Conservation (phyloP, 2,888 invertebrate species). For the Tetragonula carbonaria region DNA sequence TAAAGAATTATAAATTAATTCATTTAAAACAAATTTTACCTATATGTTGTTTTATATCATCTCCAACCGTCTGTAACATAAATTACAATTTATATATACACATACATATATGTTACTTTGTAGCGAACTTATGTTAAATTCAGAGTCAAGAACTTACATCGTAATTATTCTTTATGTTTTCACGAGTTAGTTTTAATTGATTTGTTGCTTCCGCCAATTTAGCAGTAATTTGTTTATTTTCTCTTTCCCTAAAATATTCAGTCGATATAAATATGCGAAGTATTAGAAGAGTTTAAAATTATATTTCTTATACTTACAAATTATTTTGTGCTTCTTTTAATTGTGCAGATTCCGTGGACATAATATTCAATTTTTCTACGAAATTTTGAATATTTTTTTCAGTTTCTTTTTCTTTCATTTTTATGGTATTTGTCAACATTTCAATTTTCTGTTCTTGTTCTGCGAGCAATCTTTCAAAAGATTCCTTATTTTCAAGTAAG, state of each 20-base stretch:
- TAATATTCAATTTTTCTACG: constrained; percentile 74
- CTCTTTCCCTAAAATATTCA: constrained; percentile 74
- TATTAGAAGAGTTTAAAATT: neutral
- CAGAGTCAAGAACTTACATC: constrained; percentile 65
- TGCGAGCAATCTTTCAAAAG: constrained; percentile 85
- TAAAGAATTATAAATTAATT: neutral
- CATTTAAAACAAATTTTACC: constrained; percentile 55
- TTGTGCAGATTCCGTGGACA: constrained; percentile 69
- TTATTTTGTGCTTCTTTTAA: constrained; percentile 73
- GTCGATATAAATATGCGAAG: neutral
- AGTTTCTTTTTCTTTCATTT: constrained; percentile 73
- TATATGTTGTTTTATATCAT: constrained; percentile 70
- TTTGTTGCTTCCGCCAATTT: constrained; percentile 73
- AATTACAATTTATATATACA: constrained; percentile 24
- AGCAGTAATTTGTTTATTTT: constrained; percentile 74
- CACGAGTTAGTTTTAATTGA: constrained; percentile 74
- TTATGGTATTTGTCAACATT: constrained; percentile 66
- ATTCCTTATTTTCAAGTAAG: constrained; percentile 82
- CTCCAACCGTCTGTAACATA: constrained; percentile 65
- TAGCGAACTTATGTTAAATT: neutral
- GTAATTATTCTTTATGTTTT: constrained; percentile 77
- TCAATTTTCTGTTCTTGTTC: constrained; percentile 78
- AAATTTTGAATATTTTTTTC: constrained; percentile 72
- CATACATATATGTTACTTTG: constrained; percentile 32
- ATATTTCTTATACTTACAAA: constrained; percentile 69